A percentile compares a stretch with the other conserved stretches of the same genome.
Conservation (phyloP, 2,113 vertebrate species). For the Symphodus melops region DNA sequence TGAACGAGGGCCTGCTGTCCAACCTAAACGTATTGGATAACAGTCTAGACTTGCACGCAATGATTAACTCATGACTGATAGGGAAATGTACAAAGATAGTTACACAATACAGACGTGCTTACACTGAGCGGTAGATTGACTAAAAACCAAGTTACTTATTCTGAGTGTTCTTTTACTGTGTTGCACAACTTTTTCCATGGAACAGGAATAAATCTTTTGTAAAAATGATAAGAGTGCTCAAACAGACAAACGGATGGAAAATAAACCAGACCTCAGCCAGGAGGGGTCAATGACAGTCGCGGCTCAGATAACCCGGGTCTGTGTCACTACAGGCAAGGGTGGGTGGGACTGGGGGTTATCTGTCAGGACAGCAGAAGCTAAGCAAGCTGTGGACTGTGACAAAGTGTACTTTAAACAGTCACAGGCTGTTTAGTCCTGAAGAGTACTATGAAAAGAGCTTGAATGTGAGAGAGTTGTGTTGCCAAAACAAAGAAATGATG, state of each 20-base stretch:
- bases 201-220: background rate
- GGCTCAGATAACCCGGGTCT: conserved; percentile 19
- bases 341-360: background rate
- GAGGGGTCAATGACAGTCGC: background rate
- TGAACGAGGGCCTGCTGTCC: background rate
- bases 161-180: background rate
- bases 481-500: background rate
- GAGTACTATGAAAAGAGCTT: background rate
- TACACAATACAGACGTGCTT: background rate
- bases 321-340: background rate
- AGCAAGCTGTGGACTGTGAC: background rate
- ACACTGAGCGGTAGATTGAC: background rate
- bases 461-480: too few relatives aligned
- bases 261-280: background rate
- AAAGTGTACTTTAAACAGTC: background rate
- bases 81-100: background rate
- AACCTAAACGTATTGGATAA: conserved; percentile 2
- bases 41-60: conserved; percentile 19
- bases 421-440: background rate
- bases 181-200: conserved; percentile 3
- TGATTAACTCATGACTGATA: conserved; percentile 45
- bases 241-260: background rate
- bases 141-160: background rate
- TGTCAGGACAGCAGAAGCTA: background rate
- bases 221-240: too few relatives aligned